A percentile compares a stretch with the other conserved stretches of the same genome.
Evolutionary conservation across 2,888 invertebrate genomes (phyloP).

Genomic region (Bellardia pandia): DNA sequence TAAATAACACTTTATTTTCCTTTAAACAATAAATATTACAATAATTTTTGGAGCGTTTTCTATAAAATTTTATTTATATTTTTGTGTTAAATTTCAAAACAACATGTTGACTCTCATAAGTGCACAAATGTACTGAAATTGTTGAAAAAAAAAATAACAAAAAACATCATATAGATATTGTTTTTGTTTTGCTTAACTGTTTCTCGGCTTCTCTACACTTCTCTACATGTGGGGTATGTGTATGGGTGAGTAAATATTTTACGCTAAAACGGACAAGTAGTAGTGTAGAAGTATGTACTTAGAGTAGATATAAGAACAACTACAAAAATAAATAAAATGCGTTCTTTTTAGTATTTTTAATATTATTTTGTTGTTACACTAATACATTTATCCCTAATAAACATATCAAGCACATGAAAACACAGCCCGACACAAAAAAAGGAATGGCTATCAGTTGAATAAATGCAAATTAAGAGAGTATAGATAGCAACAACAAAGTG

Average conservation of each 20-base stretch:
- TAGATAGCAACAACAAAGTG: not conserved
- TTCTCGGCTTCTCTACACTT: conserved; percentile 34
- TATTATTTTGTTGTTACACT: conserved; percentile 18
- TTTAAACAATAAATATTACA: not conserved
- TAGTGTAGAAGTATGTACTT: not conserved
- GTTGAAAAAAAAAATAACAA: conserved; percentile 42
- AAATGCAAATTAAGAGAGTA: conserved; percentile 6
- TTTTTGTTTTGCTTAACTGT: conserved; percentile 59
- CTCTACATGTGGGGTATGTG: not conserved
- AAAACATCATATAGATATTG: conserved; percentile 58
- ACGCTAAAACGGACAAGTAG: conserved; percentile 27
- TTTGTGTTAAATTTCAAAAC: conserved; percentile 61
- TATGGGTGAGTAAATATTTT: conserved; percentile 56
- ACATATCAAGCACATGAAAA: not conserved
- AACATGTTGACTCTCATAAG: conserved; percentile 80
- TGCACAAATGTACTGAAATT: conserved; percentile 80
- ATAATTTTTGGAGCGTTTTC: not conserved
- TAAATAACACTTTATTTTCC: conserved; percentile 2
- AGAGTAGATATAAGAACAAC: conserved; percentile 1
- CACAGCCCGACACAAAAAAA: conserved; percentile 17
- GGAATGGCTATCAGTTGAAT: conserved; percentile 15
- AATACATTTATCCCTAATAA: conserved; percentile 45
- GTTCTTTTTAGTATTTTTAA: conserved; percentile 12
- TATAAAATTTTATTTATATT: conserved; percentile 26
- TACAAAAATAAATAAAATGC: conserved; percentile 42